Evolutionary conservation across 2,797 vertebrate genomes (phyloP).

Genomic region (Coilia nasus): DNA sequence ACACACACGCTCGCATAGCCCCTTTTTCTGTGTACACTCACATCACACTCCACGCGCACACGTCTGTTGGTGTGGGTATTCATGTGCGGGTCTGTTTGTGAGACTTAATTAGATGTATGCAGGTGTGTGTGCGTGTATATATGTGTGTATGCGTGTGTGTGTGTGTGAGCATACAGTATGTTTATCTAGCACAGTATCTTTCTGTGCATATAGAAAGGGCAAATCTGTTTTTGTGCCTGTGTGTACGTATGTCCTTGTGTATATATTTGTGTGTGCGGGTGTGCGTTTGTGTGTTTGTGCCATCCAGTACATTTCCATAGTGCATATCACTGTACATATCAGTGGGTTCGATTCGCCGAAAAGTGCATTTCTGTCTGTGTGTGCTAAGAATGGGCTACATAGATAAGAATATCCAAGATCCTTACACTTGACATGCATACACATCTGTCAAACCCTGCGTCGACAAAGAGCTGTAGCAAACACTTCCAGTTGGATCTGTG

Average conservation of each 20-base stretch:
- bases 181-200: not conserved
- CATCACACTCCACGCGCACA: not conserved
- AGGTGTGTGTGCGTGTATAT: not conserved
- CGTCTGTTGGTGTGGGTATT: not conserved
- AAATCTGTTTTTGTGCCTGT: not conserved
- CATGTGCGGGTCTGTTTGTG: not conserved
- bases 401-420: too few species aligned
- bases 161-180: not conserved
- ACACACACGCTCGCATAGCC: not conserved
- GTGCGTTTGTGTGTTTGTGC: not conserved
- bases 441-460: too few species aligned
- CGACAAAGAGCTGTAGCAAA: too few species aligned
- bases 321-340: not conserved
- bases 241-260: not conserved
- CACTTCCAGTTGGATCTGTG: too few species aligned
- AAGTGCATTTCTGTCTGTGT: constrained; percentile 16
- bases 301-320: not conserved
- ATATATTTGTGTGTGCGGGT: not conserved
- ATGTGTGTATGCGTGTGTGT: not conserved
- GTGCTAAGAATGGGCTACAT: not conserved
- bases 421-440: too few species aligned
- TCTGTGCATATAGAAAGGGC: not conserved
- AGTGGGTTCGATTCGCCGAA: constrained; percentile 25
- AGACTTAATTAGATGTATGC: not conserved
- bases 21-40: not conserved